phyloP scores from a whole-genome alignment of 2,797 vertebrate genomes.

The Tapera naevia region DNA sequence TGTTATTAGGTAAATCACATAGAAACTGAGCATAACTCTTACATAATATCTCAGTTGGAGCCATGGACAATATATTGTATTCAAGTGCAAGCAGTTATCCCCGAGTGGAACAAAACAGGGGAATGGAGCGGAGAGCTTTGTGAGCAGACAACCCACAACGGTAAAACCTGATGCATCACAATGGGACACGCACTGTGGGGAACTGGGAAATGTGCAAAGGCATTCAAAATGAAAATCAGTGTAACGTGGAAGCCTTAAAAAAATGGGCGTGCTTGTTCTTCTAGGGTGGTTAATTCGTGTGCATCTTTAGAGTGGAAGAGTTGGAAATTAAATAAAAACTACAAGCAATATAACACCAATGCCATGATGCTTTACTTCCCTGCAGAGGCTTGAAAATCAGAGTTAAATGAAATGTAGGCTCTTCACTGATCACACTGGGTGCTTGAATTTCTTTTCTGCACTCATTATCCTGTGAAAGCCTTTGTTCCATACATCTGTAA shows the following conservation, averaged over 20 bases:
- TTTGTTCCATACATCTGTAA: not conserved
- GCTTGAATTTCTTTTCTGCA: not conserved
- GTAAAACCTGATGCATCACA: slow-evolving; percentile 31
- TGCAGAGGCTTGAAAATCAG: not conserved
- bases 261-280: not conserved
- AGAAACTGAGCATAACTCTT: slow-evolving; percentile 18
- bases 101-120: slow-evolving; percentile 60
- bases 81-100: slow-evolving; percentile 63
- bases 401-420: not conserved
- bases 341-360: not conserved
- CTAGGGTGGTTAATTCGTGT: fast-evolving
- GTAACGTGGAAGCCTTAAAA: not conserved
- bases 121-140: slow-evolving; percentile 69
- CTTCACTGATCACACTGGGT: not conserved
- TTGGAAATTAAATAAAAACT: not conserved
- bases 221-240: not conserved
- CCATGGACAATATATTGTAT: slow-evolving; percentile 77
- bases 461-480: not conserved
- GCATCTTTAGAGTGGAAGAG: not conserved
- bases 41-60: slow-evolving; percentile 63
- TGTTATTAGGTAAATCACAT: slow-evolving; percentile 24
- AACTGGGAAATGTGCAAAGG: not conserved
- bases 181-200: fast-evolving
- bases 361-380: not conserved
- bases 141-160: slow-evolving; percentile 36